Evolutionary conservation across 2,888 invertebrate species (phyloP).

Genomic region (Andrena marginata): DNA sequence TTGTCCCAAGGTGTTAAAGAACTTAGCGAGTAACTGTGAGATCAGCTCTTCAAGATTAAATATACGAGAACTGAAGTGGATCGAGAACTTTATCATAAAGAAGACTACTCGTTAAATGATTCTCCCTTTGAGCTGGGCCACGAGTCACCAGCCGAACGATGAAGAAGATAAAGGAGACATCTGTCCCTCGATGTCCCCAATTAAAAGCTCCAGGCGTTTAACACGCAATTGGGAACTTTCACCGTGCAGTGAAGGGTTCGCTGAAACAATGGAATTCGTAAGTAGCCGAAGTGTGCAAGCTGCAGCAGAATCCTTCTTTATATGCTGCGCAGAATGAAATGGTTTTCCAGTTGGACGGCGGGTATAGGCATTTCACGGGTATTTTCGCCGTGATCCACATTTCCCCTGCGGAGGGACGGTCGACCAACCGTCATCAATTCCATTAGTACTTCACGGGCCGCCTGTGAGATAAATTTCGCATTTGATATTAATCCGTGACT

Average conservation of each 20-base stretch:
- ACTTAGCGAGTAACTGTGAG: no score
- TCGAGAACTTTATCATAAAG: not conserved
- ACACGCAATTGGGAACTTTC: slow-evolving; percentile 10
- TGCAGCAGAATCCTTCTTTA: slow-evolving; percentile 29
- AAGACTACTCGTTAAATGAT: not conserved
- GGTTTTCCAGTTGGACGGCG: slow-evolving; percentile 11
- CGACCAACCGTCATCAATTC: slow-evolving; percentile 55
- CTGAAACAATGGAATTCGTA: slow-evolving; percentile 30
- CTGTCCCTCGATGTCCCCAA: not conserved
- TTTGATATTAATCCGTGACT: slow-evolving; percentile 44
- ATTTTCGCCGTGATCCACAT: slow-evolving; percentile 38
- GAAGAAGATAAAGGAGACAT: not conserved
- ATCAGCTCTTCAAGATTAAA: not conserved
- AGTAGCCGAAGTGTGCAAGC: slow-evolving; percentile 30
- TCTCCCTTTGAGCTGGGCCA: not conserved
- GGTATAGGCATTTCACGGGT: slow-evolving; percentile 42
- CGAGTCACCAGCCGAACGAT: not conserved
- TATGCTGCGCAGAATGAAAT: slow-evolving; percentile 21
- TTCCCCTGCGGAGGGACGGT: slow-evolving; percentile 16
- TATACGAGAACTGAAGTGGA: not conserved
- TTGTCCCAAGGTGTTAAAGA: no score
- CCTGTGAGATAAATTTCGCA: slow-evolving; percentile 43
- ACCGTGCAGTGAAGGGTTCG: no score
- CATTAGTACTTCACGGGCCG: slow-evolving; percentile 57
- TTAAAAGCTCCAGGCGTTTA: not conserved